These are phyloP conservation scores for Nemotelus nigrinus DNA, from an alignment of 2,888 invertebrate genomes.

Conservation along the genomic window DNA sequence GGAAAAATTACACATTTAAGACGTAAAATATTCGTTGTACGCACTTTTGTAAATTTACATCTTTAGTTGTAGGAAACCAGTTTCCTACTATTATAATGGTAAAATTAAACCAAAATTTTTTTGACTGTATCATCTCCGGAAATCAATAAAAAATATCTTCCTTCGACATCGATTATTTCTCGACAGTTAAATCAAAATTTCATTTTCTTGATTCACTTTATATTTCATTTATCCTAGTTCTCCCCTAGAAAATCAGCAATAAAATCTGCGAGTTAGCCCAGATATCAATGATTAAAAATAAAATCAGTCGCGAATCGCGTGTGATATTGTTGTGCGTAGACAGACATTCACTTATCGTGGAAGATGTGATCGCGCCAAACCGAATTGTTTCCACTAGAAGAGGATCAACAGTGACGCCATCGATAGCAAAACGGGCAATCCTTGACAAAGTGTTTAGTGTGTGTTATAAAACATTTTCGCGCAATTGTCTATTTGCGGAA, in stretches of 20 bases:
- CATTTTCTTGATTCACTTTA: too few species aligned
- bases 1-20: too few species aligned
- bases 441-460: not conserved
- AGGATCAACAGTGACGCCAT: slow-evolving; percentile 8
- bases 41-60: too few species aligned
- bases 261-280: slow-evolving; percentile 46
- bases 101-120: too few species aligned
- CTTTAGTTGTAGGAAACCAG: too few species aligned
- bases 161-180: too few species aligned
- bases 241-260: slow-evolving; percentile 28
- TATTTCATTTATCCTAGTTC: too few species aligned
- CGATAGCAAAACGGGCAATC: not conserved
- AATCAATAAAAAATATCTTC: too few species aligned
- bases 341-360: not conserved
- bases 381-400: not conserved
- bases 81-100: too few species aligned
- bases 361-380: slow-evolving; percentile 30
- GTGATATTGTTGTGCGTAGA: slow-evolving; percentile 26
- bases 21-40: too few species aligned
- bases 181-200: too few species aligned
- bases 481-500: not conserved
- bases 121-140: too few species aligned
- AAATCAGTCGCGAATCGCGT: slow-evolving; percentile 53
- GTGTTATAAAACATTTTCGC: not conserved
- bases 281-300: slow-evolving; percentile 54